Evolutionary conservation across 2,113 vertebrate species (phyloP).

Genomic region (Osmerus mordax): DNA sequence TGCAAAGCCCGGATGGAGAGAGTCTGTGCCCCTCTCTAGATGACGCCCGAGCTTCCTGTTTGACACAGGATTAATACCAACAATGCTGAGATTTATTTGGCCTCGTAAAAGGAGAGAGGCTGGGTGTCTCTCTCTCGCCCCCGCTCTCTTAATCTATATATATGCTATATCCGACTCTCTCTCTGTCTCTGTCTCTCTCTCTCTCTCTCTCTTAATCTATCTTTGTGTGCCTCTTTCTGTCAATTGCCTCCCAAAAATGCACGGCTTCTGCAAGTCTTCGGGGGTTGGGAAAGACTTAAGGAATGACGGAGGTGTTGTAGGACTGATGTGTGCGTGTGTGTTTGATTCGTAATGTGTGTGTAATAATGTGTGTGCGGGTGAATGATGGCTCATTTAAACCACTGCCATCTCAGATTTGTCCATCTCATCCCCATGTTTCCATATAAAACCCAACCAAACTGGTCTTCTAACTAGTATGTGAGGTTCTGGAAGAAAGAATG

Average conservation of each 20-base stretch:
- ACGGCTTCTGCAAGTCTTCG: not conserved
- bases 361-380: no score
- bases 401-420: no score
- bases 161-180: no score
- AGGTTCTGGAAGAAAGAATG: no score
- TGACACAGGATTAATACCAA: slow-evolving; percentile 68
- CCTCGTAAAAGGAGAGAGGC: slow-evolving; percentile 16
- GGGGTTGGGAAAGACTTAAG: slow-evolving; percentile 3
- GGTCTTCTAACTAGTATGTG: no score
- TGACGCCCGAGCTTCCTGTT: slow-evolving; percentile 51
- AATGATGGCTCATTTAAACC: no score
- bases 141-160: slow-evolving; percentile 10
- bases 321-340: no score
- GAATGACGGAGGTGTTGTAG: no score
- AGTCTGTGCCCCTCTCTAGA: slow-evolving; percentile 27
- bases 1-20: slow-evolving; percentile 56
- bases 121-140: slow-evolving; percentile 28
- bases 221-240: slow-evolving; percentile 16
- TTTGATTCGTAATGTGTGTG: no score
- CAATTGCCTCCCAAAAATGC: not conserved
- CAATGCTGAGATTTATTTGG: slow-evolving; percentile 61
- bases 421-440: no score
- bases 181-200: slow-evolving; percentile 1
- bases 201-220: not conserved
- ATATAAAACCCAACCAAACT: no score